Evolutionary conservation across 2,888 invertebrate genomes (phyloP).

Genomic region (Acronicta leporina): DNA sequence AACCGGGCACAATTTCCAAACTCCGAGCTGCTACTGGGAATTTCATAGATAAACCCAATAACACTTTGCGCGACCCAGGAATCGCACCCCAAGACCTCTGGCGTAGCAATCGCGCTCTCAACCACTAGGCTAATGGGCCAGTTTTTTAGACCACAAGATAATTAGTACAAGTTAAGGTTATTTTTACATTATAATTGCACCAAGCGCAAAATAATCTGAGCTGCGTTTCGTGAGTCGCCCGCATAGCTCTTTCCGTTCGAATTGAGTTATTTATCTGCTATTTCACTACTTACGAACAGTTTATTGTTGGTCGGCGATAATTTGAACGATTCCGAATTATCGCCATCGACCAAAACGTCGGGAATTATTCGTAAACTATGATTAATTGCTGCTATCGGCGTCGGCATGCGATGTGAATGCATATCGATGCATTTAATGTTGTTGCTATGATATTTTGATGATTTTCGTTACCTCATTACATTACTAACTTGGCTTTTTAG

Average conservation of each 20-base stretch:
- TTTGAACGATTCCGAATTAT: conserved; percentile 46
- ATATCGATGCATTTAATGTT: conserved; percentile 54
- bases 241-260: conserved; percentile 72
- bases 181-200: conserved; percentile 13
- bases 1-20: no score
- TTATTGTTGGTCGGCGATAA: conserved; percentile 61
- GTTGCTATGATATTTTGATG: conserved; percentile 47
- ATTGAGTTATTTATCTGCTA: conserved; percentile 84
- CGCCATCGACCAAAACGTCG: conserved; percentile 58
- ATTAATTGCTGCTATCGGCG: conserved; percentile 64
- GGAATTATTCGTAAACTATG: conserved; percentile 70
- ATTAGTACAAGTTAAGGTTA: not conserved
- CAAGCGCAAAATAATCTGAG: conserved; percentile 52
- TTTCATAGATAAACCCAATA: no score
- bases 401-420: conserved; percentile 56
- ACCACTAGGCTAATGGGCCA: no score
- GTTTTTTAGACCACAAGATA: no score
- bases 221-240: conserved; percentile 69
- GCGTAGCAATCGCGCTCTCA: no score
- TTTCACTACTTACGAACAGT: conserved; percentile 73
- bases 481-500: no score
- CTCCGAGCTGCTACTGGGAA: no score
- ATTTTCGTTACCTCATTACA: conserved; percentile 54
- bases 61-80: no score
- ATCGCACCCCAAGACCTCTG: no score